These are phyloP conservation scores for Amphipyra tragopoginis DNA, from an alignment of 2,888 invertebrate species.

Conservation along the genomic window DNA sequence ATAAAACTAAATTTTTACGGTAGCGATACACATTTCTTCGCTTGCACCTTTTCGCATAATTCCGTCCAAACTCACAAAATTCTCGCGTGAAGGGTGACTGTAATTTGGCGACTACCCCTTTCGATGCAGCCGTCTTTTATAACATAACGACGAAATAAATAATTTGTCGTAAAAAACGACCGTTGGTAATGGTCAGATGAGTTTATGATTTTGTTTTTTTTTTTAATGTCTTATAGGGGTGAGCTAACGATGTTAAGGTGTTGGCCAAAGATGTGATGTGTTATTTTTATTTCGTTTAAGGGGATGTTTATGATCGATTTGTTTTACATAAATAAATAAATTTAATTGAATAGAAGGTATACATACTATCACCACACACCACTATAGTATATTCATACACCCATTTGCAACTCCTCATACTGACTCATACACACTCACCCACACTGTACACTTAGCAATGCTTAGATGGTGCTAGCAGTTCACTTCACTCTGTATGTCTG, in stretches of 20 bases:
- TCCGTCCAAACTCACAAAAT: conserved; percentile 35
- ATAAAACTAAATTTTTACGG: conserved; percentile 17
- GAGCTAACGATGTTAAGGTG: conserved; percentile 29
- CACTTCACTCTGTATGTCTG: too few species aligned
- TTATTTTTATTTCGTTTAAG: conserved; percentile 4
- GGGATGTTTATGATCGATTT: conserved; percentile 21
- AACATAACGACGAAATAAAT: conserved; percentile 73
- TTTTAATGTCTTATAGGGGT: conserved; percentile 32
- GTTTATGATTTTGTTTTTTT: conserved; percentile 60
- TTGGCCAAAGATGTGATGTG: conserved; percentile 3
- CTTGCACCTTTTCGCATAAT: conserved; percentile 53
- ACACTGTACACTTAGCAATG: too few species aligned
- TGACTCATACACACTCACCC: too few species aligned
- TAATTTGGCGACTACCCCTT: conserved; percentile 70
- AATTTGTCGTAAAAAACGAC: conserved; percentile 73
- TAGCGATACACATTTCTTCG: conserved; percentile 6
- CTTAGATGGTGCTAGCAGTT: too few species aligned
- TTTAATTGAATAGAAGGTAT: too few species aligned
- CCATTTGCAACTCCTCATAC: too few species aligned
- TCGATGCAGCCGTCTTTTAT: conserved; percentile 67
- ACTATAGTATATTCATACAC: too few species aligned
- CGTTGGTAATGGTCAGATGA: conserved; percentile 81
- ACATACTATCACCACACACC: too few species aligned
- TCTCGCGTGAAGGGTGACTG: conserved; percentile 38
- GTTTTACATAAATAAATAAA: conserved; percentile 2